phyloP scores from a whole-genome alignment of 2,797 vertebrate genomes.

The Esox lucius region DNA sequence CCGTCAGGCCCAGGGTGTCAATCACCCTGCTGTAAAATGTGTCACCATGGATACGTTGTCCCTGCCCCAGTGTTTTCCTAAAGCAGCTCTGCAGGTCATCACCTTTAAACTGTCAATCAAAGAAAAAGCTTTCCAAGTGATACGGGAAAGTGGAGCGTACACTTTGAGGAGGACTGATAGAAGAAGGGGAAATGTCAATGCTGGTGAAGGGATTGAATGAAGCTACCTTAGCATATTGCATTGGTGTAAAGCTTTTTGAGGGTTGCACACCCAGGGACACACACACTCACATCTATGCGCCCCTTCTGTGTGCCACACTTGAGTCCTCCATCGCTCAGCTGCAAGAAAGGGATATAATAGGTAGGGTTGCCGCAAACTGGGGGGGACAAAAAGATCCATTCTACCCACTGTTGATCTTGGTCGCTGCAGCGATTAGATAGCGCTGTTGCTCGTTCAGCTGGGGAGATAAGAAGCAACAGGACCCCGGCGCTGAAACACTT shows the following conservation, averaged over 20 bases:
- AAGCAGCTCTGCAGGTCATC: not conserved
- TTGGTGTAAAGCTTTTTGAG: not conserved
- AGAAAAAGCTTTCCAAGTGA: not conserved
- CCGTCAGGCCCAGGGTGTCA: not conserved
- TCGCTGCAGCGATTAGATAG: not conserved
- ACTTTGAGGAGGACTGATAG: not conserved
- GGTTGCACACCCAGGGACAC: not conserved
- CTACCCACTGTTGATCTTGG: not conserved
- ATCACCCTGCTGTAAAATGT: not conserved
- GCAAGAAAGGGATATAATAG: not conserved
- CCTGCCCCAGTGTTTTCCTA: not conserved
- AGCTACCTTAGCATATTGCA: not conserved
- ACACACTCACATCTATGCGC: not conserved
- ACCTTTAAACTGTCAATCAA: not conserved
- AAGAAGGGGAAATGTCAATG: not conserved
- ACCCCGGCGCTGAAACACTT: not conserved
- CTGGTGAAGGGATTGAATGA: not conserved
- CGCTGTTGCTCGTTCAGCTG: too few relatives aligned
- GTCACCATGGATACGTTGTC: not conserved
- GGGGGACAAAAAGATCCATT: not conserved
- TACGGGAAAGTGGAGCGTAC: not conserved
- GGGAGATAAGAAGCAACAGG: not conserved
- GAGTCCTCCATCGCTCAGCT: not conserved
- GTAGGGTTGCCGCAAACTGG: not conserved
- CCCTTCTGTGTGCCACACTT: not conserved